Evolutionary conservation across 2,888 invertebrate species (phyloP), one percentile per base, ranked within the genome.

Genomic region (Acanthopleura granulata): DNA sequence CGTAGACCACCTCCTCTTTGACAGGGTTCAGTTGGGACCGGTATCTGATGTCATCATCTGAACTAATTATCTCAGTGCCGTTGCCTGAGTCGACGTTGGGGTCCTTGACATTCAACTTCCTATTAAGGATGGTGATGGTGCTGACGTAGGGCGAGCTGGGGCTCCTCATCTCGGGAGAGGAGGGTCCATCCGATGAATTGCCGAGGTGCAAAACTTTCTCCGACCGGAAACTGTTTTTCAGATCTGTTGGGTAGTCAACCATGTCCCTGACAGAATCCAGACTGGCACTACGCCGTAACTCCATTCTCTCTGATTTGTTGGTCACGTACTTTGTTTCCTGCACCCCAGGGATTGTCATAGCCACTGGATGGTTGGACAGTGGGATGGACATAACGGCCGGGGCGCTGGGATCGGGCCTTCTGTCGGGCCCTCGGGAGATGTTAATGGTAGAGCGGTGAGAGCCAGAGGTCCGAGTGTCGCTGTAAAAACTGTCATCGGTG

Each of bases 51-150:
- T 77, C 77, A 29, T 69, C 75, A 25, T 75, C 75, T 12, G 75
- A 74, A 49, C 74, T 78, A 22, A 72, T 66, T 16, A 72, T 74
- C 62, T 78, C 78, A 12, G 78, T 76, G 14, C 74, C 76, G 9
- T 70, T 78, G 14, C 76, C 76, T 6, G 78, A 76, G 50, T 78
- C 78, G 22, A 50, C 66, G 25, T 72, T 62, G 49, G 29, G 62
- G 27, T 77, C 77, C 30, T 62, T 57, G 18, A 71, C 71, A 71
- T 71, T 49, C 18, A 71, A 16, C 49, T 49, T 71, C 71, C 71
- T 71, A 49, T 71, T 71, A 49, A 71, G 50, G 71, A 71, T 71
- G 18, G 71, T 71, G 71, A 71, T 71, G 40, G 71, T 71, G 49
- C 71, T 71, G 71, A 71, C 71, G 50, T 71, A 71, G 1, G 40